Base-by-base conservation (phyloP, 2,888 invertebrate genomes). In the Urechis unicinctus region DNA sequence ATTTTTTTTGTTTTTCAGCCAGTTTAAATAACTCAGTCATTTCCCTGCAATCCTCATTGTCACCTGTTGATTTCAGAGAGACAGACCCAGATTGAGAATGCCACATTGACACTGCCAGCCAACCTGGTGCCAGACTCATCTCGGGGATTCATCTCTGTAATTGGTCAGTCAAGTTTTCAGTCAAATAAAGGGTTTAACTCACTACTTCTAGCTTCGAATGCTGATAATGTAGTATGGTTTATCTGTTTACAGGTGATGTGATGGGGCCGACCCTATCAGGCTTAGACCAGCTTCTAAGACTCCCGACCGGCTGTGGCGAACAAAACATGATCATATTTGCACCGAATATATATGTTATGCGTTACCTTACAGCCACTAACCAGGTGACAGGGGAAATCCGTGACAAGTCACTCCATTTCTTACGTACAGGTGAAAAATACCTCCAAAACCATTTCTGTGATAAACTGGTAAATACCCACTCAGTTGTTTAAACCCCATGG, bases 261-360 rank as follows among this genome's bases (percentile, higher is more conserved):
- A 72, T 79, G 75, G 78, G 78, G 0, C 73, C 75, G 6, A 68
- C 77, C 2, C 59, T 79, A 42, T 64, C 69, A 13, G 74, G 74
- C 55, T 79, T 89, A 1, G 86, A 88, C 50, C 81, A 83, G 4
- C 75, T 89, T 9, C 81, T 88, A 1, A 72, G 79, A 13, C 77
- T 88, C 50, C 89, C 89, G 0, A 84, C 85, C 48, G 89, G 89
- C 1, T 89, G 89, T 70, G 89, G 89, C 0, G 89, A 89, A 68
- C 89, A 89, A 80, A 88, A 87, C 73, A 87, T 89, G 86, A 84
- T 88, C 3, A 82, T 85, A 0, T 83, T 89, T 57, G 86, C 86
- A 0, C 87, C 88, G 0, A 89, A 88, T 72, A 80, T 89, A 43
- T 83, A 85, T 57, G 85, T 87, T 0, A 74, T 88, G 43, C 76